Base-by-base conservation (phyloP, 2,888 invertebrate species). In the Scaptodrosophila latifasciaeformis region DNA sequence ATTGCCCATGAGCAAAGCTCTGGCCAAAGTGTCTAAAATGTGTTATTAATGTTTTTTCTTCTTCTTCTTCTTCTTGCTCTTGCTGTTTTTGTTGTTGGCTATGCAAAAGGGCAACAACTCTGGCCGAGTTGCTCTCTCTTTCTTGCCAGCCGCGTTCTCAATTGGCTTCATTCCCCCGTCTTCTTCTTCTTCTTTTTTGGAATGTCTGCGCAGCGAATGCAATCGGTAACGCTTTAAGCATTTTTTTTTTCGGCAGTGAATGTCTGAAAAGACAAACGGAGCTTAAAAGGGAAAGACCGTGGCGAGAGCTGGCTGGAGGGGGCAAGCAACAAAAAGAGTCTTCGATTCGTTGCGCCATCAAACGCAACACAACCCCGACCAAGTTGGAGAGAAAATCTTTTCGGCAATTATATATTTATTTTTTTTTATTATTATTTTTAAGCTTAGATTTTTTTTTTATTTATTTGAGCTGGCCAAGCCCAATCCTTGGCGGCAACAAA, bases 141-240 rank as follows among this genome's bases (percentile, higher is more conserved):
- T 54, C 34, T 40, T 47, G 55, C 35, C 45, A 46, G 49, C 17
- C 34, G 19, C 18, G 3, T 15, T 19, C 29, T 29, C 15, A n/a
- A 5, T 15, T 35, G 21, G 34, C 51, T 40, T 29, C 34, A 48
- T 44, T 10, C 18, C 3, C 6, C 13, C 12, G 18, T 10, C 18
- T 10, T 18, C 18, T 12, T 17, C 39, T 31, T 24, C 31, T 15
- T 17, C 37, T 12, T 10, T 37, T 15, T 37, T 37, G 37, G 10
- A 18, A 7, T 35, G 51, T 54, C 49, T 64, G 66, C 76, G 78
- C 70, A 67, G 63, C 83, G 82, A 81, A 81, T 82, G 78, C 70
- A 82, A 81, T 81, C 74, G 72, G 81, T 74, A 70, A 82, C 76
- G 81, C 81, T 78, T 70, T 62, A 66, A 80, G 82, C 70, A 57